Evolutionary conservation across 2,113 vertebrate genomes (phyloP), one percentile per base, ranked within the genome.

Genomic region (Toxotes jaculatrix): DNA sequence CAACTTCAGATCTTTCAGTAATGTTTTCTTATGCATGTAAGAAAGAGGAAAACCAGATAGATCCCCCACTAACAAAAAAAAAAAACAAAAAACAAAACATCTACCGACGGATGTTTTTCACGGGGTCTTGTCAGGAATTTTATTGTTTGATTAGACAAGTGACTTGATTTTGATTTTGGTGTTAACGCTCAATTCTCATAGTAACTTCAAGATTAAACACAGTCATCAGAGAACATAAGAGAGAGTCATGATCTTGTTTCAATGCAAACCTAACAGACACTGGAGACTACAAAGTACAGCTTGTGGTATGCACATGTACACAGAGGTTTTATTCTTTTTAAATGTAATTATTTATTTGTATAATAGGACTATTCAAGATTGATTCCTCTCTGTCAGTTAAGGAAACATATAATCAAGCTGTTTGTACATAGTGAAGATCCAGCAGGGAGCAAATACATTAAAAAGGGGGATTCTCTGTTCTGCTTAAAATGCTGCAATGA

Each of bases 401-500:
- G 66, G 77, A 84, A 86, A 76, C 86, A 84, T 91, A 84, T 90
- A 83, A 93, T 93, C 89, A 91, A 80, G 83, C 90, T 77, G 80
- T 92, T 88, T 91, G 86, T 92, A 87, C 78, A 88, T 91, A 89
- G 66, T 84, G 49, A 71, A 85, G 82, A 82, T 83, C 75, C 55
- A 69, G 77, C 79, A 75, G 71, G 88, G 84, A 70, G 77, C 76
- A 83, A 47, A 67, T 61, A 13, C 73, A 79, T 73, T 42, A 11
- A 82, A 82, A 80, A 66, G 83, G 79, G 47, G 23, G 72, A 71
- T 5, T 83, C 72, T 76, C 74, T 79, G 75, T 82, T 61, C 87
- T 85, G 80, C 87, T 90, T 77, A 80, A 83, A 85, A 91, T 93
- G 92, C 92, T 94, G 93, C 92, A 91, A 86, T 82, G 74, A 93